Base-by-base conservation (phyloP, 1,140 invertebrate species). In the Sogatella furcifera region DNA sequence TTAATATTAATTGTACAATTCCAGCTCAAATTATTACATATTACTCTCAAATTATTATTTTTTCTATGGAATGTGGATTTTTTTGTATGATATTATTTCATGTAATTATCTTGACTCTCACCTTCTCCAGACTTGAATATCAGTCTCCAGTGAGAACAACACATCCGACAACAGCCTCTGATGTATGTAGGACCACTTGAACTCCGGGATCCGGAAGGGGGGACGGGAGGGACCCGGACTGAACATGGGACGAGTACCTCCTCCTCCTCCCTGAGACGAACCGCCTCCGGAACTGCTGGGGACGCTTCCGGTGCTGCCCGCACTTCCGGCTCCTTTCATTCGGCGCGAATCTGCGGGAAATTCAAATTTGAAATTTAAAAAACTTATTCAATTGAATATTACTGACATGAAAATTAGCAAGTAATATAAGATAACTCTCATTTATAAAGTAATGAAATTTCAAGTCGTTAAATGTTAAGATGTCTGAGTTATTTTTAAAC, bases 101-200 rank as follows among this genome's bases (percentile, higher is more conserved):
- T n/a, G n/a, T n/a, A n/a, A n/a, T n/a, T n/a, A 28, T 28, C 57
- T 19, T 31, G n/a, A 62, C 46, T 60, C 60, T n/a, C 73, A 88
- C 84, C 82, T 83, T 75, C 83, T 79, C 89, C 89, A 91, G 34
- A 90, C 89, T 82, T 98, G 93, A 67, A 99, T 93, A 71, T 99
- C 97, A 14, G 91, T 95, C 77, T 99, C 97, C 22, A 99, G 78
- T 0, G 95, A 96, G 74, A 95, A 97, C 10, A 99, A 78, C 19
- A 99, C 88, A 78, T 99, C 97, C 13, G 95, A 96, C 2, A 99
- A 78, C 59, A 99, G 77, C 64, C 94, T 81, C 74, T 99, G 94
- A 77, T 99, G 97, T 65, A 99, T 95, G 72, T 94, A 92, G 5
- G 97, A 99, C 97, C 97, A 99, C 68, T 95, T 89, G 76, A 99